Percentiles rank a stretch among this genome's conserved stretches.
These are phyloP conservation scores for Hemicordylus capensis DNA, from an alignment of 2,113 vertebrate genomes.

Conservation along the genomic window DNA sequence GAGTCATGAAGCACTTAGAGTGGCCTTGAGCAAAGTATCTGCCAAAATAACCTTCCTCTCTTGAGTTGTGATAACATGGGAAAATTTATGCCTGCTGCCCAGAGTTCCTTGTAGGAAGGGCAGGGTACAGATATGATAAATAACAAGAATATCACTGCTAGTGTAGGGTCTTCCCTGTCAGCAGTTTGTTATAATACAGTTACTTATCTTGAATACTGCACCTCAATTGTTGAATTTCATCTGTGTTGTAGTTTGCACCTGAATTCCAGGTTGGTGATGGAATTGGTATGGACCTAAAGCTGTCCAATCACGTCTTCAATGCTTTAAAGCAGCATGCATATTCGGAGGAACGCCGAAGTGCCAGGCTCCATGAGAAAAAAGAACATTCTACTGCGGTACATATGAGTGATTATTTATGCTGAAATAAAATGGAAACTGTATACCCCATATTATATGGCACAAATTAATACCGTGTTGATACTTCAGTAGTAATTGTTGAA, in stretches of 20 bases:
- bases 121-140: neutral
- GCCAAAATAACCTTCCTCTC: neutral
- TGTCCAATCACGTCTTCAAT: slow-evolving; percentile 97
- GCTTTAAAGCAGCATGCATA: slow-evolving; percentile 94
- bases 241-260: slow-evolving; percentile 86
- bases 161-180: neutral
- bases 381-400: slow-evolving; percentile 96
- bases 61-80: neutral
- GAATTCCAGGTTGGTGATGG: slow-evolving; percentile 95
- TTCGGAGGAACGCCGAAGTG: slow-evolving; percentile 91
- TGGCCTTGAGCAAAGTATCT: neutral
- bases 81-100: neutral
- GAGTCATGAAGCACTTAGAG: neutral
- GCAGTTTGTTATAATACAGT: neutral
- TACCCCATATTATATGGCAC: neutral
- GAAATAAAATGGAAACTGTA: neutral
- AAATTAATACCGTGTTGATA: neutral
- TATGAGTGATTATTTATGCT: slow-evolving; percentile 15
- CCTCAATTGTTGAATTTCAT: neutral
- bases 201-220: slow-evolving; percentile 16
- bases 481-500: neutral
- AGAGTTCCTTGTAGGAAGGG: neutral
- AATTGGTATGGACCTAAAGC: slow-evolving; percentile 94
- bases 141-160: neutral
- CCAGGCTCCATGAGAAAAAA: slow-evolving; percentile 94